Base-by-base conservation (phyloP, 2,113 vertebrate species). In the Callipepla squamata region DNA sequence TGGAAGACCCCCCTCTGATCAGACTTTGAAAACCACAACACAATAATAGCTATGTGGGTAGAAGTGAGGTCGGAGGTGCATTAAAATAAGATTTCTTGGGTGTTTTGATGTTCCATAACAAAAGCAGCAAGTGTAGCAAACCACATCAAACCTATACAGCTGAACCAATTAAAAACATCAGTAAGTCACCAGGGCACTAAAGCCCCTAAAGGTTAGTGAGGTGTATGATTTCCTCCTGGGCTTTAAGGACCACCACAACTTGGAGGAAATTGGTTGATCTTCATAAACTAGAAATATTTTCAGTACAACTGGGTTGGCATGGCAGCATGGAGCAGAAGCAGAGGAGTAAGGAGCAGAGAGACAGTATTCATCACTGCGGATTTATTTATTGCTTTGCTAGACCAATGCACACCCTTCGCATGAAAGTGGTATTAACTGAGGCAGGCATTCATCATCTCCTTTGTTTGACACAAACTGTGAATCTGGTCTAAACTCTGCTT, bases 51-150 rank as follows among this genome's bases (percentile, higher is more conserved):
- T 94, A 65, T 1, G 18, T 89, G 87, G 86, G 76, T 81, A 94
- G 80, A 90, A 63, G 68, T 95, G 81, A 92, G 80, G 70, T 91
- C 58, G 8, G 44, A 91, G 4, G 3, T 73, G n/a, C 57, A 72
- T 83, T 92, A 62, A 73, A 81, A 34, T 62, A 80, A 84, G 51
- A 61, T 61, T 93, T 86, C 81, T 73, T 90, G 90, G 17, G 65
- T 84, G 92, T 75, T 94, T 80, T 80, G 76, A 79, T 90, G 66
- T 45, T 93, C 79, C 40, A 32, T 86, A 90, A 88, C 58, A 79
- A 75, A 93, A 81, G 82, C 85, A 94, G 84, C 83, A 92, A 94
- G 80, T 82, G 69, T 88, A 92, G 80, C 89, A 94, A 89, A 94
- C 88, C 93, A 92, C 90, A 95, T 93, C 90, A 96, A 75, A 94